Conservation (phyloP, 2,888 invertebrate species). For the Eupelmus urozonus region DNA sequence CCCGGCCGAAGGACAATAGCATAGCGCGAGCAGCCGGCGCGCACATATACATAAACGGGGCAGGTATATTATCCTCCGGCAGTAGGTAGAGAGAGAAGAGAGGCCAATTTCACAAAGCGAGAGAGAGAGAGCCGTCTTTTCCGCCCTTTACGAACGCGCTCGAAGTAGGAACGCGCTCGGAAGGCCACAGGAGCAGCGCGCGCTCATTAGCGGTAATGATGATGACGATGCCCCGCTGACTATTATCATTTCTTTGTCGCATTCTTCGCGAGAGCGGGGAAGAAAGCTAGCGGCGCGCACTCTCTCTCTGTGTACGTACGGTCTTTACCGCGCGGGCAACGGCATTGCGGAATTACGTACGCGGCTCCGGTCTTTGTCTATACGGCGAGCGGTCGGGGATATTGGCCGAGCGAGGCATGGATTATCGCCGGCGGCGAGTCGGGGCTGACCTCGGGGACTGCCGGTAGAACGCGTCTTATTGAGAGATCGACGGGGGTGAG, state of each 20-base stretch:
- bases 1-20: no score
- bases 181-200: conserved; percentile 1
- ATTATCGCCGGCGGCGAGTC: conserved; percentile 37
- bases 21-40: neutral
- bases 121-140: neutral
- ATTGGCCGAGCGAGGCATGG: conserved; percentile 13
- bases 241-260: conserved; percentile 47
- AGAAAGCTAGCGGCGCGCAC: neutral
- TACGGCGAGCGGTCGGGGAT: neutral
- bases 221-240: conserved; percentile 49
- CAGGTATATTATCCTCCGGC: conserved; percentile 33
- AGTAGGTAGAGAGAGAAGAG: neutral
- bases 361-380: conserved; percentile 14
- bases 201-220: conserved; percentile 56
- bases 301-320: neutral
- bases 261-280: conserved; percentile 28
- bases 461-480: conserved; percentile 2
- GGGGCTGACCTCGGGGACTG: conserved; percentile 13
- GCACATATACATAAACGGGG: neutral
- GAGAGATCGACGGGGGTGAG: neutral
- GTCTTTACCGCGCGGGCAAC: neutral
- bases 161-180: conserved; percentile 5
- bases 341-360: neutral
- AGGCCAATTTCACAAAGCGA: conserved; percentile 35
- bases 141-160: neutral